phyloP scores from a whole-genome alignment of 2,113 vertebrate species.

The Pontoporia blainvillei region DNA sequence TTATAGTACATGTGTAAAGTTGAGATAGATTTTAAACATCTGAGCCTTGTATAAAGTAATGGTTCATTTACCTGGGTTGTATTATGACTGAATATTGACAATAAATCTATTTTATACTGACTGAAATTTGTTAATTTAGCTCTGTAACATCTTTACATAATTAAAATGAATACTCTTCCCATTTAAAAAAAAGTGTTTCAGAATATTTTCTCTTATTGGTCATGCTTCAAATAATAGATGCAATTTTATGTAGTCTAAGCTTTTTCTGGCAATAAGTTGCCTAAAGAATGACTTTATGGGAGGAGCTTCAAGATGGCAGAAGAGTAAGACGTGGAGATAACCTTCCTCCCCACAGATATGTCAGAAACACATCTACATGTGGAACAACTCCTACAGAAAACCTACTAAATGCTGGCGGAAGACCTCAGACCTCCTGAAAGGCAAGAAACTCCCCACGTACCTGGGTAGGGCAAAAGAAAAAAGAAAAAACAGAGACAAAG shows the following conservation, averaged over 20 bases:
- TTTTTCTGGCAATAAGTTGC: conserved; percentile 3
- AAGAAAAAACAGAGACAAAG: too few relatives aligned
- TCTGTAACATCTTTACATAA: conserved; percentile 63
- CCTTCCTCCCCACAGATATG: too few relatives aligned
- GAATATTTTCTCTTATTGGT: conserved; percentile 27
- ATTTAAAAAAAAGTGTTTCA: conserved; percentile 48
- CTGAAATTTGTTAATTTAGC: conserved; percentile 64
- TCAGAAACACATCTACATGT: too few relatives aligned
- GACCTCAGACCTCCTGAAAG: too few relatives aligned
- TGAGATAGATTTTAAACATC: conserved; percentile 60
- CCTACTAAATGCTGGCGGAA: too few relatives aligned
- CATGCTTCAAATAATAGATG: conserved; percentile 32
- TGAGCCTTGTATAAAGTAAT: conserved; percentile 60
- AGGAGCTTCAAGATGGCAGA: too few relatives aligned
- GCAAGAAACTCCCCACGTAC: too few relatives aligned
- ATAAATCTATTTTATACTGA: conserved; percentile 75
- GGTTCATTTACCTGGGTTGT: conserved; percentile 56
- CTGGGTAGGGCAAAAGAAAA: too few relatives aligned
- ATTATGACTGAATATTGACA: conserved; percentile 62
- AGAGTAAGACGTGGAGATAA: too few relatives aligned
- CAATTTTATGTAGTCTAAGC: background rate
- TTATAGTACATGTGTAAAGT: conserved; percentile 41
- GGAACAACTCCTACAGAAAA: too few relatives aligned
- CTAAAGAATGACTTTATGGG: conserved; percentile 9
- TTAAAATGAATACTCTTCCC: conserved; percentile 37